Percentiles rank a stretch among this genome's conserved stretches.
Evolutionary conservation across 2,888 invertebrate genomes (phyloP).

Genomic region (Agelastica alni): DNA sequence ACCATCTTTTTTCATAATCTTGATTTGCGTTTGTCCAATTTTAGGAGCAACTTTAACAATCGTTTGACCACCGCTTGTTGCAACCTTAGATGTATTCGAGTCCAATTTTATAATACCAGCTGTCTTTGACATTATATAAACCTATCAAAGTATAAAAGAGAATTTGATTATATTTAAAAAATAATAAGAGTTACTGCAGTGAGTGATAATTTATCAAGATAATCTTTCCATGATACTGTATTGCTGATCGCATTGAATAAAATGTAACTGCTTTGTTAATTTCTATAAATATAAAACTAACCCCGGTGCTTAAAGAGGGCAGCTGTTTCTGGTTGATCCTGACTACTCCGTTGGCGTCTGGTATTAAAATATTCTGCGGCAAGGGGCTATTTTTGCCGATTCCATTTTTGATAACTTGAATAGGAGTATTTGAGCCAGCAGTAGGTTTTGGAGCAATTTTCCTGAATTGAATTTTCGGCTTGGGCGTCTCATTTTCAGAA

Average conservation of each 20-base stretch:
- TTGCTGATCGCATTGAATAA: too few species aligned
- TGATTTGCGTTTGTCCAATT: constrained; percentile 58
- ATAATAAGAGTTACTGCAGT: neutral
- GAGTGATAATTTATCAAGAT: neutral
- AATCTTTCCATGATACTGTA: neutral
- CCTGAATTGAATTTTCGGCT: constrained; percentile 26
- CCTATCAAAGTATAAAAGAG: neutral
- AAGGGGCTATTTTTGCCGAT: constrained; percentile 38
- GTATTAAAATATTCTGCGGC: constrained; percentile 56
- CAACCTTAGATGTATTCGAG: constrained; percentile 57
- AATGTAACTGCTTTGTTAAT: too few species aligned
- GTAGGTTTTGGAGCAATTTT: constrained; percentile 30
- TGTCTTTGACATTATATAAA: constrained; percentile 78
- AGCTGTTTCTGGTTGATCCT: constrained; percentile 76
- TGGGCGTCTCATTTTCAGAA: constrained; percentile 38
- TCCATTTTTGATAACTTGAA: constrained; percentile 40
- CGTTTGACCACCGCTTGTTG: constrained; percentile 53
- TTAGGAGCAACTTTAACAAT: constrained; percentile 59
- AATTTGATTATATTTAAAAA: neutral
- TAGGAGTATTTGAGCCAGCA: neutral
- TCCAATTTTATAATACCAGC: constrained; percentile 75
- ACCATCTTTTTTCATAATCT: constrained; percentile 55
- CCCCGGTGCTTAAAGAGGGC: constrained; percentile 66
- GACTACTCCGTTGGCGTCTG: constrained; percentile 69
- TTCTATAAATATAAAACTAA: neutral